A percentile compares a stretch with the other conserved stretches of the same genome.
Conservation (phyloP, 2,888 invertebrate species). For the Galeruca laticollis region DNA sequence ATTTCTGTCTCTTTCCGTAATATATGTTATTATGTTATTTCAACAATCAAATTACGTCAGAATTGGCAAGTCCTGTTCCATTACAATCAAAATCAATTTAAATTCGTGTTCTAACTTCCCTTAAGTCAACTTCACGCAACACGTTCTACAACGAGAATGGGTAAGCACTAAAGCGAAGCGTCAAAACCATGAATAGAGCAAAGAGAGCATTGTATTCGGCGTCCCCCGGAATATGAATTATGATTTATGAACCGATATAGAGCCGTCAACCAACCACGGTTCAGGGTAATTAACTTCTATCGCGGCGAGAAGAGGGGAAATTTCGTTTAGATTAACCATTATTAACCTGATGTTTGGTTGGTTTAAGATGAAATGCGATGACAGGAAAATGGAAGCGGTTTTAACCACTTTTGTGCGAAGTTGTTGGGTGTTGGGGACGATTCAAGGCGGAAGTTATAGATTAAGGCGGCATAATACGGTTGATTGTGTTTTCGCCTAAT, state of each 20-base stretch:
- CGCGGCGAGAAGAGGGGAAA: constrained; percentile 8
- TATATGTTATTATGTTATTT: not conserved
- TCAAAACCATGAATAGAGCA: constrained; percentile 55
- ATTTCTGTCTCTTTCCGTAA: too few species aligned
- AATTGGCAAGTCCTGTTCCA: not conserved
- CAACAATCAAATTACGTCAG: not conserved
- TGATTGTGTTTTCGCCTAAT: not conserved
- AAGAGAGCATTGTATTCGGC: constrained; percentile 56
- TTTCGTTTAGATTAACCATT: constrained; percentile 52
- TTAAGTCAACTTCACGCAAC: constrained; percentile 14
- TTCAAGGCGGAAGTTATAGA: constrained; percentile 12
- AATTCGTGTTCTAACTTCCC: not conserved
- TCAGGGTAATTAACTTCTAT: constrained; percentile 66
- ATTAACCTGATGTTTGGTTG: constrained; percentile 45
- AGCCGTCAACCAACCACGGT: constrained; percentile 64
- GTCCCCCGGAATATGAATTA: constrained; percentile 63
- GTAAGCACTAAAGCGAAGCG: constrained; percentile 56
- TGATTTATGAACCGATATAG: constrained; percentile 65
- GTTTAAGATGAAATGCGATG: constrained; percentile 25
- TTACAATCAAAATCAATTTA: constrained; percentile 7
- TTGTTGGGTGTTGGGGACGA: not conserved
- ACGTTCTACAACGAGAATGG: constrained; percentile 17
- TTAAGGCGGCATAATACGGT: constrained; percentile 1
- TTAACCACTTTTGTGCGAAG: constrained; percentile 12
- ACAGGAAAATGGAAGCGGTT: constrained; percentile 32